Conservation (phyloP, 1,140 invertebrate species). For the Penaeus japonicus region DNA sequence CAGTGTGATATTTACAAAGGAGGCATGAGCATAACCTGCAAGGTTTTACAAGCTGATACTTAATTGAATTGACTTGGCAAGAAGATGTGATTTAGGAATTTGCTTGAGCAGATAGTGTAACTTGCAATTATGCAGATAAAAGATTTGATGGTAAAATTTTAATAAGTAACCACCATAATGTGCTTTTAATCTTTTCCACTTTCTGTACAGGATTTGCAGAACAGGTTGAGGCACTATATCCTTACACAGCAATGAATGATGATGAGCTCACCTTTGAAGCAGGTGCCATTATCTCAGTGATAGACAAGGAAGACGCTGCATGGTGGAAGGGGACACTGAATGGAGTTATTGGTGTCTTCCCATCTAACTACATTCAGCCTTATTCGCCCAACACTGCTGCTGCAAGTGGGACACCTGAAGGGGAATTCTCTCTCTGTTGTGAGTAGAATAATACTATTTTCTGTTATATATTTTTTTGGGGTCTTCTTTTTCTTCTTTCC, state of each 20-base stretch:
- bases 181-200: not conserved
- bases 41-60: too few species aligned
- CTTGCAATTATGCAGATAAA: not conserved
- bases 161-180: not conserved
- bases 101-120: too few species aligned
- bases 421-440: conserved; percentile 49
- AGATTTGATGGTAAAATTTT: not conserved
- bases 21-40: too few species aligned
- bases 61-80: too few species aligned
- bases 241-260: conserved; percentile 90
- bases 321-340: conserved; percentile 97
- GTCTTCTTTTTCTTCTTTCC: not conserved
- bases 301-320: conserved; percentile 88
- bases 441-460: conserved; percentile 23
- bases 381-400: conserved; percentile 7
- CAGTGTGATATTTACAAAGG: too few species aligned
- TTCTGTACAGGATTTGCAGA: conserved; percentile 69
- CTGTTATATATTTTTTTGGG: not conserved
- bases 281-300: conserved; percentile 90
- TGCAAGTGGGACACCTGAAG: conserved; percentile 19
- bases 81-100: too few species aligned
- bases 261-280: conserved; percentile 95
- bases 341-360: conserved; percentile 86
- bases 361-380: conserved; percentile 85
- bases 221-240: conserved; percentile 89